phyloP scores from a whole-genome alignment of 2,888 invertebrate genomes.

The Lasioglossum marginatum region DNA sequence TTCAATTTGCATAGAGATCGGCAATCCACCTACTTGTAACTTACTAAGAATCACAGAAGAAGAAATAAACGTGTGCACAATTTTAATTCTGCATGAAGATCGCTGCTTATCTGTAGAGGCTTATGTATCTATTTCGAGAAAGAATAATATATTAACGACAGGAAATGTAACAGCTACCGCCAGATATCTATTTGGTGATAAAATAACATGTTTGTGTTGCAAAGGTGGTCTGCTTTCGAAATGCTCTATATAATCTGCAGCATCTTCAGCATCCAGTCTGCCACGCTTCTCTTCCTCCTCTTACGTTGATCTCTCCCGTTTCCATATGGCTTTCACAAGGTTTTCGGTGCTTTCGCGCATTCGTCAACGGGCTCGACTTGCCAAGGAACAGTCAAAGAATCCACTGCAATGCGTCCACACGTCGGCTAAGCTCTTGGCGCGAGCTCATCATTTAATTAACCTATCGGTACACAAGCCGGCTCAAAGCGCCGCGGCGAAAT shows the following conservation, averaged over 20 bases:
- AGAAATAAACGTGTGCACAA: not conserved
- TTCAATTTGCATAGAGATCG: not conserved
- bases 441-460: constrained; percentile 75
- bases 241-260: not conserved
- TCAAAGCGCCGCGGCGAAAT: not conserved
- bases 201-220: not conserved
- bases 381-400: constrained; percentile 66
- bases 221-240: not conserved
- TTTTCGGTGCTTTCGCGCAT: not conserved
- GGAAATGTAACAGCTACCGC: not conserved
- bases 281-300: constrained; percentile 8
- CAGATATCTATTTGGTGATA: too few species aligned
- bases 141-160: not conserved
- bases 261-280: not conserved
- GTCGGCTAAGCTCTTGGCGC: constrained; percentile 65
- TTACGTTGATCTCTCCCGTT: constrained; percentile 26
- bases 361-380: constrained; percentile 64
- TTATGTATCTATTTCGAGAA: not conserved
- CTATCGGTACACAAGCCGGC: constrained; percentile 53
- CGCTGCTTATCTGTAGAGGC: not conserved
- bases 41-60: not conserved
- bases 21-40: not conserved
- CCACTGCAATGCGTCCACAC: constrained; percentile 72
- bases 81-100: not conserved
- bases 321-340: constrained; percentile 29